Evolutionary conservation across 1,140 invertebrate species (phyloP), one percentile per base, ranked within the genome.

Genomic region (Drosophila littoralis): DNA sequence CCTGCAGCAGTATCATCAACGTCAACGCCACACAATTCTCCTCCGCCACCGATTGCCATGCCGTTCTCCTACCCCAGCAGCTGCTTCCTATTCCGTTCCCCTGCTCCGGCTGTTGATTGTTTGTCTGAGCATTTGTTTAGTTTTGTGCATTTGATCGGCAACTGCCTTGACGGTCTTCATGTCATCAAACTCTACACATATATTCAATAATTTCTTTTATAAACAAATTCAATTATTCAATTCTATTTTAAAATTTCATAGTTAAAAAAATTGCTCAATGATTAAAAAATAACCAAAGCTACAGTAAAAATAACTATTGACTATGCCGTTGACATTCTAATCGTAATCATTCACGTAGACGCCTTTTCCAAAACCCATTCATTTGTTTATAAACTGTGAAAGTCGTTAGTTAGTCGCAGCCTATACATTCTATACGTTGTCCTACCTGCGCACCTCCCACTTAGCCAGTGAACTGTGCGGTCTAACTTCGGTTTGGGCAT

Each of bases 91-190:
- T 10, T 63, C 45, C 33, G 33, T 22, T 32, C 40, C 12, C 15
- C 7, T 36, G 45, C n/a, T 57, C 8, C 12, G 12, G 42, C 17
- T 58, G 28, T 52, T 45, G 43, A 42, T 81, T 85, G 64, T 84
- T 77, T 79, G 80, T 63, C 51, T 32, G n/a, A 33, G 40, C 50
- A 42, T 46, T 74, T 85, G 81, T 85, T 81, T 75, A 72, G 52
- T 60, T 84, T 84, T 84, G 69, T 81, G 69, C 82, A 81, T 84
- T 81, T 75, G 78, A 64, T 64, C 51, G 67, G 65, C 65, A 50
- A 55, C 73, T 57, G 51, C 58, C 50, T 57, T 45, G 48, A 4
- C 42, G 40, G 15, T 40, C 10, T n/a, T 4, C 7, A 50, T n/a
- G 12, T 17, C 48, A 9, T 40, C 8, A 7, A 55, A 38, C 33